phyloP scores from a whole-genome alignment of 2,797 vertebrate species.

The Neosalanx taihuensis region DNA sequence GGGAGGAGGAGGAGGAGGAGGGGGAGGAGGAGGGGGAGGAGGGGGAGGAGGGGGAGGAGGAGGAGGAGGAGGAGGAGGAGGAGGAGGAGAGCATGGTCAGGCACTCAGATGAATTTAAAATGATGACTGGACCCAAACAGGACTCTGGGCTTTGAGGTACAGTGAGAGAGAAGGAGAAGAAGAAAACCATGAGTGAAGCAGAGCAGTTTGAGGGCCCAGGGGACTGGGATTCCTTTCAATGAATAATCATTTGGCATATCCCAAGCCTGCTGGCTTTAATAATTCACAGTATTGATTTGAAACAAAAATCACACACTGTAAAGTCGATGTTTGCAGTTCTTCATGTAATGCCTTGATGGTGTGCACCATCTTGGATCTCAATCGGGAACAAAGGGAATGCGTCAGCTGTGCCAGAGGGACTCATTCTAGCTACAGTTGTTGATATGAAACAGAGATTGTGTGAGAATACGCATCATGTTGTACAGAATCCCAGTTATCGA shows the following conservation, averaged over 20 bases:
- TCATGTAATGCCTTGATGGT: slow-evolving; percentile 69
- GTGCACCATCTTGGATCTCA: slow-evolving; percentile 50
- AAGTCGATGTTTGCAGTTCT: slow-evolving; percentile 58
- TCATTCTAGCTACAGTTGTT: slow-evolving; percentile 46
- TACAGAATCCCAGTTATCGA: slow-evolving; percentile 4
- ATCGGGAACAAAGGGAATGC: slow-evolving; percentile 43
- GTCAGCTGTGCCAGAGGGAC: slow-evolving; percentile 45
- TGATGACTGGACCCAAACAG: slow-evolving; percentile 59
- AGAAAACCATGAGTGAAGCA: slow-evolving; percentile 39
- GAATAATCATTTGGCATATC: slow-evolving; percentile 72
- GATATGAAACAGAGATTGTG: slow-evolving; percentile 49
- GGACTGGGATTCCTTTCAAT: slow-evolving; percentile 67
- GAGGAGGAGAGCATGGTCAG: slow-evolving; percentile 64
- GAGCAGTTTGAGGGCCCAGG: slow-evolving; percentile 61
- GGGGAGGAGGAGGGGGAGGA: not conserved
- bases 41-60: slow-evolving; percentile 33
- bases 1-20: slow-evolving; percentile 29
- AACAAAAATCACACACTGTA: slow-evolving; percentile 66
- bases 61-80: slow-evolving; percentile 3
- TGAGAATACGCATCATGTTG: slow-evolving; percentile 41
- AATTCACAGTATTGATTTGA: slow-evolving; percentile 77
- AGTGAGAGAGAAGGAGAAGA: slow-evolving; percentile 16
- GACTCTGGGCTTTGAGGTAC: slow-evolving; percentile 51
- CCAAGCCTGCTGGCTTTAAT: slow-evolving; percentile 63
- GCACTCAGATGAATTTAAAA: slow-evolving; percentile 81